Conservation (phyloP, 2,888 invertebrate species). For the Meghimatium bilineatum region DNA sequence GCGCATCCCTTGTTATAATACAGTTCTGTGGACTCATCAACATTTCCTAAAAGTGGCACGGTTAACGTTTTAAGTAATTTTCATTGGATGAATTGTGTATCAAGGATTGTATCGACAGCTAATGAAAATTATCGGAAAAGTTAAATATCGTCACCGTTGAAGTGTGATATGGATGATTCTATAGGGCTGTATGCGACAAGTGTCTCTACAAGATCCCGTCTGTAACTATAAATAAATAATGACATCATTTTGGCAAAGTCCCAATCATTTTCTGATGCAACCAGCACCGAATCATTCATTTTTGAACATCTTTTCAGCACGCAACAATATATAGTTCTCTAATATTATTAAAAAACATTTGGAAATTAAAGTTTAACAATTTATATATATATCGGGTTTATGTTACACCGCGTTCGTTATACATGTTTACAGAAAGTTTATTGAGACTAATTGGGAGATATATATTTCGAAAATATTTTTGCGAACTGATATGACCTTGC, state of each 20-base stretch:
- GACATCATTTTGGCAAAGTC: slow-evolving; percentile 3
- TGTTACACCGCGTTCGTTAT: not conserved
- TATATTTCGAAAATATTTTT: not conserved
- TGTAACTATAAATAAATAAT: slow-evolving; percentile 13
- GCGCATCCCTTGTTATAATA: too few relatives aligned
- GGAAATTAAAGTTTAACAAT: not conserved
- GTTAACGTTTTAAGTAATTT: too few relatives aligned
- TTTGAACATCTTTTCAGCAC: not conserved
- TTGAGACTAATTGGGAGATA: not conserved
- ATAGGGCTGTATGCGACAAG: too few relatives aligned
- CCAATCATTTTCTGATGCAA: slow-evolving; percentile 33
- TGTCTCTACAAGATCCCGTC: too few relatives aligned
- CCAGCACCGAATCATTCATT: not conserved
- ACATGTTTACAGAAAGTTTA: not conserved
- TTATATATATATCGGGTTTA: not conserved
- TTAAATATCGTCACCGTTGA: too few relatives aligned
- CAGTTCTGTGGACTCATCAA: too few relatives aligned
- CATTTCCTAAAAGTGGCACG: too few relatives aligned
- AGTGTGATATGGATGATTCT: too few relatives aligned
- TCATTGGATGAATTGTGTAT: too few relatives aligned
- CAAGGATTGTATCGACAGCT: too few relatives aligned
- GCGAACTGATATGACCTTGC: slow-evolving; percentile 10
- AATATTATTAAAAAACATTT: not conserved
- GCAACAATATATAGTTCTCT: not conserved
- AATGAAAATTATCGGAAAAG: too few relatives aligned